Base-by-base conservation (phyloP, 2,888 invertebrate species). In the Thyatira batis region DNA sequence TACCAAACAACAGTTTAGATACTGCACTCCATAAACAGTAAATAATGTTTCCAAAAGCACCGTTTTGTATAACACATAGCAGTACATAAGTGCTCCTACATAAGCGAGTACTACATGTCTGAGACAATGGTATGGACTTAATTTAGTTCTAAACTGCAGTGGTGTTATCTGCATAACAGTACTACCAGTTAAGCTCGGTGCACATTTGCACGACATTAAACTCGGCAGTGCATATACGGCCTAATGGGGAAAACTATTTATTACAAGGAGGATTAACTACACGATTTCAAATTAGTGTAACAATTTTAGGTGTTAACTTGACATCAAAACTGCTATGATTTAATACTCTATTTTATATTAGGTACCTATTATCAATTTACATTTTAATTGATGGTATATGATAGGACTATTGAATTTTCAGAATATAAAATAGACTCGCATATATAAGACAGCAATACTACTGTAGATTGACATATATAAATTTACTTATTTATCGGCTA, bases 81-180 rank as follows among this genome's bases (percentile, higher is more conserved):
- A 33, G 55, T 57, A 57, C 54, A 54, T 59, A 64, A 50, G 48
- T 48, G 5, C 1, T 10, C 20, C 28, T 51, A 55, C 55, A 58
- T 60, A 51, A 50, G 57, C n/a, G n/a, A n/a, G n/a, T n/a, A n/a
- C n/a, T n/a, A n/a, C n/a, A n/a, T 58, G 59, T 59, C 56, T 54
- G 61, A 66, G 68, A 71, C 69, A 72, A 71, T 73, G 71, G 68
- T 65, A 67, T 58, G 51, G 64, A 75, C 68, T 77, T 76, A 80
- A 83, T 83, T 83, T 76, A 75, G 72, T 66, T 68, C 68, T 64
- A 59, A 73, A 73, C 70, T 82, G 71, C 77, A 74, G 61, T 53
- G 57, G 51, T 54, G 63, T 67, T 78, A 78, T 79, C 75, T 81
- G 76, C 77, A 80, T 75, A 73, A 69, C 61, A 55, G 68, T 68